Percentiles rank a stretch among this genome's conserved stretches.
Evolutionary conservation across 2,888 invertebrate genomes (phyloP).

Genomic region (Spodoptera littoralis): DNA sequence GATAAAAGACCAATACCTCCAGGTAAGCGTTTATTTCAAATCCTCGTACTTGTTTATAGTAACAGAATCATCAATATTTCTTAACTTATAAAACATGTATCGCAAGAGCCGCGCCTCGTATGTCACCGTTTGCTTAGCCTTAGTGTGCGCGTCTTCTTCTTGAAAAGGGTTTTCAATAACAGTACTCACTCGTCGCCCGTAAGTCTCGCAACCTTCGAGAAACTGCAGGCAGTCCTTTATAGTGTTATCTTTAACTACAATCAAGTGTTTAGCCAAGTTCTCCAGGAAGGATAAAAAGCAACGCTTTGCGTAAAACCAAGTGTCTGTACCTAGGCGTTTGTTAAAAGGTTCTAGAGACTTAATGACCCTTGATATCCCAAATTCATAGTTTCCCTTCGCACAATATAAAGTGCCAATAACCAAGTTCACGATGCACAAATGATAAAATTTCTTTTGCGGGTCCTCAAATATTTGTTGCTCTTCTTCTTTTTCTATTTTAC

Average conservation of each 20-base stretch:
- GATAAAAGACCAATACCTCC: constrained; percentile 79
- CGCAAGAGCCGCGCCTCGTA: constrained; percentile 96
- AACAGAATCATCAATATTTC: constrained; percentile 87
- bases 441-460: constrained; percentile 97
- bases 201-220: constrained; percentile 96
- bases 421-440: constrained; percentile 99
- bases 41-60: constrained; percentile 87
- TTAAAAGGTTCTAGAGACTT: constrained; percentile 98
- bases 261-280: constrained; percentile 96
- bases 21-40: constrained; percentile 83
- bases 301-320: constrained; percentile 99
- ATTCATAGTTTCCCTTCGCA: constrained; percentile 99
- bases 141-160: constrained; percentile 90
- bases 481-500: constrained; percentile 99
- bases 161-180: constrained; percentile 94
- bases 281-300: constrained; percentile 98
- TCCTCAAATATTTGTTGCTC: constrained; percentile 97
- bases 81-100: constrained; percentile 92
- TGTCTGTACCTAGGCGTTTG: constrained; percentile 98
- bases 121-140: constrained; percentile 96
- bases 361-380: constrained; percentile 98
- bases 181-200: constrained; percentile 95
- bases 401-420: constrained; percentile 99
- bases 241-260: constrained; percentile 95
- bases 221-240: constrained; percentile 96